Conservation (phyloP, 1,140 invertebrate genomes). For the Cyphomyrmex costatus region DNA sequence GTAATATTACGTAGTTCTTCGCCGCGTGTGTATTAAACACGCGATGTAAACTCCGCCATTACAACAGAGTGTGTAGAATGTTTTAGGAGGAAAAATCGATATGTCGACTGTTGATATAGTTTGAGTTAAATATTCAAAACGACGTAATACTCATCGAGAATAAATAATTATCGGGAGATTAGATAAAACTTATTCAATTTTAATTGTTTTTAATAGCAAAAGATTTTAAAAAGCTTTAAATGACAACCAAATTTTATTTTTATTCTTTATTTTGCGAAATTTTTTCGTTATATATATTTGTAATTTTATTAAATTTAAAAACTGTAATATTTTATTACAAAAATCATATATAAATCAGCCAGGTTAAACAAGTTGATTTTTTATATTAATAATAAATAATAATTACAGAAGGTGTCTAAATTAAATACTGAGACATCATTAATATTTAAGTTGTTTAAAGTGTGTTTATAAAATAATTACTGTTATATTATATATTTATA, state of each 20-base stretch:
- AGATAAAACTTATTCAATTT: neutral
- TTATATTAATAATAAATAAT: neutral
- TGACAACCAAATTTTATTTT: neutral
- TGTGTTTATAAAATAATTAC: neutral
- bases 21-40: neutral
- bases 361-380: neutral
- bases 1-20: constrained; percentile 56
- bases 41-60: constrained; percentile 24
- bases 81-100: neutral
- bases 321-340: neutral
- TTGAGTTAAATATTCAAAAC: neutral
- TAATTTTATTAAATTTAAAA: constrained; percentile 13
- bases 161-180: neutral
- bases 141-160: neutral
- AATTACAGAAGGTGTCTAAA: neutral
- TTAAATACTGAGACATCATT: neutral
- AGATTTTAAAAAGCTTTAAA: neutral
- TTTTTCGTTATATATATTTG: neutral
- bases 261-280: neutral
- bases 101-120: neutral
- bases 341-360: neutral
- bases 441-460: neutral
- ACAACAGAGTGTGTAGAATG: constrained; percentile 4
- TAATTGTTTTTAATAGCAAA: constrained; percentile 1
- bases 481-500: neutral